phyloP scores from a whole-genome alignment of 2,113 vertebrate genomes.

The Arizona elegans region DNA sequence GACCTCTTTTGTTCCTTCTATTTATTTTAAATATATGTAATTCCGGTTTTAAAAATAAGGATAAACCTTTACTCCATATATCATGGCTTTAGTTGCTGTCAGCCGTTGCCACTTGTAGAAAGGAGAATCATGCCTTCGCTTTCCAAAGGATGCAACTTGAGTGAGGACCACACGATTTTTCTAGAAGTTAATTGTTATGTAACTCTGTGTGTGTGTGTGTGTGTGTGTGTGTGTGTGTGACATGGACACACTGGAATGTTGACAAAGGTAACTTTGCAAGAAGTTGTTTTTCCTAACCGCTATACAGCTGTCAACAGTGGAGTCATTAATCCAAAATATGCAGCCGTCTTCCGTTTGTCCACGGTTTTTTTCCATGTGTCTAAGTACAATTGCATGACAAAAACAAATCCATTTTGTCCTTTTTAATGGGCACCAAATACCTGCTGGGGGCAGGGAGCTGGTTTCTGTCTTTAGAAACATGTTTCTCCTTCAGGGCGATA shows the following conservation, averaged over 20 bases:
- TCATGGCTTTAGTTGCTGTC: background rate
- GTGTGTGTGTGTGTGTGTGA: too few species aligned
- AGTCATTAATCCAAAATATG: conserved; percentile 24
- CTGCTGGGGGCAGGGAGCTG: too few species aligned
- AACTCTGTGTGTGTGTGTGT: too few species aligned
- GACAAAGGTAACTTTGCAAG: conserved; percentile 36
- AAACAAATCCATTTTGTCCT: background rate
- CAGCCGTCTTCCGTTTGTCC: background rate
- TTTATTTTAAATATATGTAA: background rate
- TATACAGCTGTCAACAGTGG: conserved; percentile 37
- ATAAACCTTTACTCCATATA: background rate
- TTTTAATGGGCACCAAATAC: too few species aligned
- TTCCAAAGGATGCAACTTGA: background rate
- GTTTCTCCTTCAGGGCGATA: too few species aligned
- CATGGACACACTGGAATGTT: background rate
- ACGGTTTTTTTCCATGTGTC: background rate
- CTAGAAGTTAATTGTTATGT: background rate
- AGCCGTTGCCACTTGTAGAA: background rate
- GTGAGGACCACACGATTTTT: background rate
- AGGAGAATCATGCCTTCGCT: too few species aligned
- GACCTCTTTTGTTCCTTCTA: background rate
- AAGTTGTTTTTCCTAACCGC: conserved; percentile 21
- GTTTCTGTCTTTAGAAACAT: too few species aligned
- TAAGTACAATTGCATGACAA: background rate
- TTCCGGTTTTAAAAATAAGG: background rate